These are phyloP conservation scores for Steatornis caripensis DNA, from an alignment of 2,113 vertebrate species.

Conservation along the genomic window DNA sequence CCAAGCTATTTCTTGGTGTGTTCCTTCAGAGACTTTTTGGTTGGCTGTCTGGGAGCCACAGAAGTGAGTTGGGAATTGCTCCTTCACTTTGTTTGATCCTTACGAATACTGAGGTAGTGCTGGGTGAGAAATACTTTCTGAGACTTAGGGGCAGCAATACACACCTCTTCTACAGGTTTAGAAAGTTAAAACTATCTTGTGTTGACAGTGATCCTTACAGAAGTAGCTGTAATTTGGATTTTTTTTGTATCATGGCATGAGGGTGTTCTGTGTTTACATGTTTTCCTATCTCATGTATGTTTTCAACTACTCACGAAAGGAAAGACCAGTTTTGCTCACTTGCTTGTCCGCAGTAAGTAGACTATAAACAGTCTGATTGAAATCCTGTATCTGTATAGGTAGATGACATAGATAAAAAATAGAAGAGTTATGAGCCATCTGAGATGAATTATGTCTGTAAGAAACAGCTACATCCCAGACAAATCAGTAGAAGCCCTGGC, in stretches of 20 bases:
- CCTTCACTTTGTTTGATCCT: background rate
- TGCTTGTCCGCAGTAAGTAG: background rate
- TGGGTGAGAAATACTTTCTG: background rate
- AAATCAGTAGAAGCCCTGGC: background rate
- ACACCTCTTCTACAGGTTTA: background rate
- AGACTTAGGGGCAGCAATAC: background rate
- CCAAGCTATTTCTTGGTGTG: background rate
- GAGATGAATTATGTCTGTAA: background rate
- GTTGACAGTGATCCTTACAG: background rate
- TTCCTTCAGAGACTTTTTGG: background rate
- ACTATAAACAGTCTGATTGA: background rate
- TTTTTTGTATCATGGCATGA: background rate
- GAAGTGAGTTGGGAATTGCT: background rate
- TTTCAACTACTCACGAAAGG: background rate
- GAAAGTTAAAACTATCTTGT: background rate
- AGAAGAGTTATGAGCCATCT: background rate
- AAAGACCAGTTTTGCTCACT: background rate
- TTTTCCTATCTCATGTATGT: background rate
- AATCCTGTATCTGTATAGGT: too few species aligned
- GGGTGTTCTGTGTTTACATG: background rate
- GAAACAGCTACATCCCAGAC: background rate
- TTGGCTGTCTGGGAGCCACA: background rate
- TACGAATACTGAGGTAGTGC: background rate
- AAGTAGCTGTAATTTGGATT: background rate
- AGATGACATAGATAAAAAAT: too few species aligned